Evolutionary conservation across 1,140 invertebrate genomes (phyloP), one percentile per base, ranked within the genome.

Genomic region (Zaprionus taronus): DNA sequence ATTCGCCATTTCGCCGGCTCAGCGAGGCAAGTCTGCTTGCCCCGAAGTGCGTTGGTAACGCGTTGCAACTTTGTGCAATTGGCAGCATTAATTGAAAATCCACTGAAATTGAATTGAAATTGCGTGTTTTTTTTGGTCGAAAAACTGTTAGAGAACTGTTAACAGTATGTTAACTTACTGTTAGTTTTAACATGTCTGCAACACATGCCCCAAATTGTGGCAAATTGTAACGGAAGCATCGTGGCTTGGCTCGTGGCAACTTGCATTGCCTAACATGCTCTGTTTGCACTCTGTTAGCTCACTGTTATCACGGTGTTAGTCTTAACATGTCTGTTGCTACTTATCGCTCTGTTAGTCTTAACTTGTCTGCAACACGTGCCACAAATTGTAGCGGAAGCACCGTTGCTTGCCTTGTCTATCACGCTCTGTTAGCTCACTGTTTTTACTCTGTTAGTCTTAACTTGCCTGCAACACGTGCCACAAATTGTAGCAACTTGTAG

Each of bases 261-360:
- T 41, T 6, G 14, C 15, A 0, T 47, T 47, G 41, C 6, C 41
- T 9, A 3, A 17, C n/a, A 7, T 65, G 67, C 64, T 78, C 80
- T 83, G 83, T 87, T 89, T 83, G 81, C 84, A 58, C 73, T 71
- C 77, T 80, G 77, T 70, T 74, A 80, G 65, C 20, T 44, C 64
- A 57, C 80, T 87, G 84, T 78, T 83, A 87, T 87, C 87, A 77
- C 87, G 87, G 78, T 83, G 84, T 64, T 77, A 28, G 5, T 28
- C 6, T 28, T 28, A 6, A 28, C 1, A 6, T 28, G 1, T 7
- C 26, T 28, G 6, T n/a, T n/a, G n/a, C n/a, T n/a, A n/a, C n/a
- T 78, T 83, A 87, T 87, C 87, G 73, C 87, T 86, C 80, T 83
- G 84, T 64, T 77, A 28, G 5, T 28, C 6, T 28, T 28, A 6